Evolutionary conservation across 35 echinoderm and acorn worm genomes (phyloP), one percentile per base, ranked within the genome.

Genomic region (Heliocidaris erythrogramma): DNA sequence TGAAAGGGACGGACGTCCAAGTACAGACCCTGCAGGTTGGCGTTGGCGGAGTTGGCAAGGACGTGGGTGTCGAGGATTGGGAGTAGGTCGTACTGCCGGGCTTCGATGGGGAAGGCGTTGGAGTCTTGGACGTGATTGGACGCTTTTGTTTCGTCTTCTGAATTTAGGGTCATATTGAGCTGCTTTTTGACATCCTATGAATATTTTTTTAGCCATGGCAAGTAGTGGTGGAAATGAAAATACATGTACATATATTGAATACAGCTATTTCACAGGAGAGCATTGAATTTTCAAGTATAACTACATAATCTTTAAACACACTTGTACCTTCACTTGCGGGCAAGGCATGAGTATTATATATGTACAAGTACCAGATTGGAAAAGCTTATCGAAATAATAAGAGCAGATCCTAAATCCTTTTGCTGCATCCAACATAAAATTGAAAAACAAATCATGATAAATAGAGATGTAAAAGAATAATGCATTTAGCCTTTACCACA

Each of bases 1-100:
- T 93, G 95, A 32, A 94, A 96, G 13, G 95, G 95, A 27, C 93
- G 93, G 8, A 91, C 31, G 47, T 96, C 95, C 47, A 93, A 86
- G 60, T 94, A 56, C 24, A 95, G 35, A 17, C 32, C 85, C 12
- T 86, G 29, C 48, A 30, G 30, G 49, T n/a, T 52, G 5, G 89
- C 49, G 52, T 95, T 87, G 29, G 48, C 12, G 9, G 31, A 48
- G 35, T 65, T 59, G 13, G 29, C 48, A 0, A 92, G n/a, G 10
- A 92, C 27, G 4, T 49, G 48, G 31, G 91, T 59, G 91, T 92
- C 91, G 11, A 59, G 88, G 86, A 95, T 92, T 65, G 49, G 94
- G 47, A 92, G 50, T 27, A 92, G 47, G 32, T 92, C 91, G 24
- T 92, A 92, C 91, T 92, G 91, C 49, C 91, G 48, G n/a, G 91